Percentiles rank a stretch among this genome's conserved stretches.
These are phyloP conservation scores for Dusona sp. DNA, from an alignment of 2,888 invertebrate genomes.

Conservation along the genomic window DNA sequence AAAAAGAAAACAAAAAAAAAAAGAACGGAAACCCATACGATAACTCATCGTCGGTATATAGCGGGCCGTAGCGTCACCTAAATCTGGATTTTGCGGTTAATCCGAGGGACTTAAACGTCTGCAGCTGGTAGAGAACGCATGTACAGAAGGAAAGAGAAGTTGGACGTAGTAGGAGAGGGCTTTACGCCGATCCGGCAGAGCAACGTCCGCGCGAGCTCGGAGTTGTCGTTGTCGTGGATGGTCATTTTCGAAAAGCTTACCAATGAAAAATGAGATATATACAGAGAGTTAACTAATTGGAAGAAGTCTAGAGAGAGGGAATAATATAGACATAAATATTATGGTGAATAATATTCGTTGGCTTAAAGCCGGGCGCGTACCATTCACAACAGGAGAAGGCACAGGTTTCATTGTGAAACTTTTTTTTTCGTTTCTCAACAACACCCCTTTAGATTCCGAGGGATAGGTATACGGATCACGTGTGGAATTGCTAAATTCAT, in stretches of 20 bases:
- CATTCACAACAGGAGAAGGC: not conserved
- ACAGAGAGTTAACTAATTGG: conserved; percentile 59
- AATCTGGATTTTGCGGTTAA: conserved; percentile 68
- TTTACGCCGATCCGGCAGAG: conserved; percentile 49
- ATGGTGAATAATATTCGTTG: conserved; percentile 66
- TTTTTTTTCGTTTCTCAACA: not conserved
- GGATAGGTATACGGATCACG: not conserved
- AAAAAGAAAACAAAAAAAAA: conserved; percentile 13
- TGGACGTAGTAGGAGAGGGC: conserved; percentile 12
- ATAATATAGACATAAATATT: conserved; percentile 73
- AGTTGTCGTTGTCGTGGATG: conserved; percentile 30
- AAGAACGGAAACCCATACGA: conserved; percentile 39
- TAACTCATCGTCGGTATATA: conserved; percentile 61
- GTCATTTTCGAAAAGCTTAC: conserved; percentile 50
- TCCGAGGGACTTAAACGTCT: conserved; percentile 66
- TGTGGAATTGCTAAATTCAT: not conserved
- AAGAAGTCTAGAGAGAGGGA: conserved; percentile 55
- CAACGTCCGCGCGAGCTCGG: conserved; percentile 44
- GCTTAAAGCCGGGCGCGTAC: conserved; percentile 51
- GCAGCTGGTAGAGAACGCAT: conserved; percentile 42
- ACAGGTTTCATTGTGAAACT: not conserved
- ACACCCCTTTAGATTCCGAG: not conserved
- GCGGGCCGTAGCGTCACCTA: conserved; percentile 57
- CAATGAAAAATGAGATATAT: conserved; percentile 43
- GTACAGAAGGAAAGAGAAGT: conserved; percentile 24